Conservation (phyloP, 1,140 invertebrate species). For the Mylabris phalerata region DNA sequence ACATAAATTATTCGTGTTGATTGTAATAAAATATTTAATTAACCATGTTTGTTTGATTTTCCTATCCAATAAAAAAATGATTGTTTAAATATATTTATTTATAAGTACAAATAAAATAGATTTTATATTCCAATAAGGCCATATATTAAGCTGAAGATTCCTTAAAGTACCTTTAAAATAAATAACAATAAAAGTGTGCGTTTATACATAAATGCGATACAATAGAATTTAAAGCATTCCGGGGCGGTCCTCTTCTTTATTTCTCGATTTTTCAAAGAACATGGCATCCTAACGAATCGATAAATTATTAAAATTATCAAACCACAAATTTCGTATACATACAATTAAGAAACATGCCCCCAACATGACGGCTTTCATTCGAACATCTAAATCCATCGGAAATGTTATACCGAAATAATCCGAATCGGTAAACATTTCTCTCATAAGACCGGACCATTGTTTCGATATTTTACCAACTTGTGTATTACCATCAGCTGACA, state of each 20-base stretch:
- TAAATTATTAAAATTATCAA: constrained; percentile 8
- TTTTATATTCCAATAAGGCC: not conserved
- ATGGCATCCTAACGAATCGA: constrained; percentile 34
- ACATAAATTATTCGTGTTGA: too few species aligned
- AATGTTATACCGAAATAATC: constrained; percentile 57
- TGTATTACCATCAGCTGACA: constrained; percentile 44
- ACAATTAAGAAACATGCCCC: constrained; percentile 46
- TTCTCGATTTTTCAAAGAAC: constrained; percentile 34
- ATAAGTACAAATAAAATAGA: not conserved
- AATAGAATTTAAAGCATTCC: constrained; percentile 5
- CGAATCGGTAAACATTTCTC: constrained; percentile 54
- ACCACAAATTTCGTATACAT: constrained; percentile 17
- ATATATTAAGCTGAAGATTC: not conserved
- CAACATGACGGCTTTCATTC: constrained; percentile 53
- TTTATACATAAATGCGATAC: constrained; percentile 5
- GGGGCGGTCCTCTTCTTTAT: constrained; percentile 6
- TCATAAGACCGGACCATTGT: constrained; percentile 51
- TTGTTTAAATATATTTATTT: not conserved
- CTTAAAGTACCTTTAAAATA: too few species aligned
- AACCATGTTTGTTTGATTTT: too few species aligned
- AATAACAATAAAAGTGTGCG: not conserved
- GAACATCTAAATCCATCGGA: constrained; percentile 53
- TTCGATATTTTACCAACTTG: constrained; percentile 54
- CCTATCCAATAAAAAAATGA: too few species aligned
- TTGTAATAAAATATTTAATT: too few species aligned